A percentile compares a stretch with the other conserved stretches of the same genome.
Conservation (phyloP, 2,797 vertebrate species). For the Phalanger gymnotis region DNA sequence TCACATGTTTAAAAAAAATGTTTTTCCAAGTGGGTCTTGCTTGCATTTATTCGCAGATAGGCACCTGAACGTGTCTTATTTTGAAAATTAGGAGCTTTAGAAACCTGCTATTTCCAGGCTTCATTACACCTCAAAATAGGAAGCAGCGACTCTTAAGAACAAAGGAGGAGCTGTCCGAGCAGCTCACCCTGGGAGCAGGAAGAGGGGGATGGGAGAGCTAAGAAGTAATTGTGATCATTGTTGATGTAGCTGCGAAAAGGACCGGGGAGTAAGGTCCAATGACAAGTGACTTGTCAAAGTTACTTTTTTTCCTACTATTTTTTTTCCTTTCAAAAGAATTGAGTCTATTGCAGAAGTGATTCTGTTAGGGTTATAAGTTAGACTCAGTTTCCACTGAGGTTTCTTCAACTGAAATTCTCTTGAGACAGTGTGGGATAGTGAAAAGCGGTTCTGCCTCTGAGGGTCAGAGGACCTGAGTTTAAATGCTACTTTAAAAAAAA, state of each 20-base stretch:
- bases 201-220: background rate
- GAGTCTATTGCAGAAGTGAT: background rate
- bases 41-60: slow-evolving; percentile 2
- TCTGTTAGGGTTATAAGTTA: background rate
- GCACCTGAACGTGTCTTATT: background rate
- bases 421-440: background rate
- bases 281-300: slow-evolving; percentile 24
- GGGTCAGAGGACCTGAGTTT: background rate
- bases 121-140: slow-evolving; percentile 14
- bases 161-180: background rate
- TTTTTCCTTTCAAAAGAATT: background rate
- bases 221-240: background rate
- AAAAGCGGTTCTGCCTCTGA: background rate
- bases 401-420: background rate
- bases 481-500: background rate
- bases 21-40: background rate
- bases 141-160: background rate
- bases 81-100: slow-evolving; percentile 4
- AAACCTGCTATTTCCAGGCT: slow-evolving; percentile 5
- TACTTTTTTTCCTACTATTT: background rate
- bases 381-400: background rate
- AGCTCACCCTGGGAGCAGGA: background rate
- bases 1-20: background rate
- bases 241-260: background rate
- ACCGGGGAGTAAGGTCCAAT: background rate